These are phyloP conservation scores for Chlamydotis undulata DNA, from an alignment of 2,113 vertebrate species.

Conservation along the genomic window DNA sequence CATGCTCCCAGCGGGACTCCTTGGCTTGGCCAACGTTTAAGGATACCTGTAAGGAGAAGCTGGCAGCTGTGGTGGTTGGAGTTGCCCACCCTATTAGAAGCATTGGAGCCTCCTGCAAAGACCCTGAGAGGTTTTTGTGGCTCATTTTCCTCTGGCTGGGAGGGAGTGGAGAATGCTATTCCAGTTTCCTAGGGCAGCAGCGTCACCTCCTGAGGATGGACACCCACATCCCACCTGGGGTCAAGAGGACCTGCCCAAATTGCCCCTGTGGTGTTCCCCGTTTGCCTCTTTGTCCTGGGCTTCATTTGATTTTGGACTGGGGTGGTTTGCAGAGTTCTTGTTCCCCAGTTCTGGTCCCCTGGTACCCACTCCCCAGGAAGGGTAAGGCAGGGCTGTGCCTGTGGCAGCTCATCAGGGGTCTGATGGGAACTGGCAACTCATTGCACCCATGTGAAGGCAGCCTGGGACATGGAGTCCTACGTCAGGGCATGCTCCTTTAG, in stretches of 20 bases:
- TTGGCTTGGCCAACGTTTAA: background rate
- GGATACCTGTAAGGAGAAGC: background rate
- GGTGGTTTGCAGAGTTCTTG: background rate
- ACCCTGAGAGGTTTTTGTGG: background rate
- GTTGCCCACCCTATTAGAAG: background rate
- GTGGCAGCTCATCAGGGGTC: accelerated
- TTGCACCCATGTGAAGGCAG: background rate
- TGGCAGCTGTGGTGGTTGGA: accelerated
- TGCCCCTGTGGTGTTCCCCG: background rate
- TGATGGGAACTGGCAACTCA: background rate
- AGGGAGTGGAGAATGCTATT: background rate
- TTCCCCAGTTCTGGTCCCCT: accelerated
- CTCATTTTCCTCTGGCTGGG: background rate
- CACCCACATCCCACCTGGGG: accelerated
- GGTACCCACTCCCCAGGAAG: accelerated
- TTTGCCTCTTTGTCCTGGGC: background rate
- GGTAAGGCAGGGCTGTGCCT: background rate
- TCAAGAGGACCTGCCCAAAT: background rate
- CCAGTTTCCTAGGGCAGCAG: background rate
- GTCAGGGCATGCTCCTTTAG: background rate
- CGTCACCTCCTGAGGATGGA: background rate
- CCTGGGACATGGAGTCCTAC: background rate
- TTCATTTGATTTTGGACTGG: background rate
- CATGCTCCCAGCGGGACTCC: background rate
- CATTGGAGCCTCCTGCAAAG: background rate